Evolutionary conservation across 2,888 invertebrate genomes (phyloP), one percentile per base, ranked within the genome.

Genomic region (Candidula unifasciata): DNA sequence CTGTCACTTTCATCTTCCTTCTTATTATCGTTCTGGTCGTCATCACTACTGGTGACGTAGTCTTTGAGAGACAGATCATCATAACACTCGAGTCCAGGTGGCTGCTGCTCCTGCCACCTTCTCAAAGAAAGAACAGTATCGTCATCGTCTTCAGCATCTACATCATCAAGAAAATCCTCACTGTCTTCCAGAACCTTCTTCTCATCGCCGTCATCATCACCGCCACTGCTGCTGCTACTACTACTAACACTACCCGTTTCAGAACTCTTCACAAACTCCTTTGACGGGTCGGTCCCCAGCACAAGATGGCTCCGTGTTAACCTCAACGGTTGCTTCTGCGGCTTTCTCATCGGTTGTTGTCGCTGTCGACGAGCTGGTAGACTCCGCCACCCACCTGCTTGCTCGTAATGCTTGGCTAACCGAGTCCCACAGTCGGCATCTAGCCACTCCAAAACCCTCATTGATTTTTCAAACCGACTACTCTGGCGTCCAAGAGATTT

Each of bases 11-110:
- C 74, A 44, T 64, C 79, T 6, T 79, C 78, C 35, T 71, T n/a
- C 18, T 57, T 37, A 8, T 71, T 66, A n/a, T 80, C 74, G 5
- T 80, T 64, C 30, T 66, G 21, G 27, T 73, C n/a, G n/a, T 79
- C 79, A 3, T 85, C 85, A 52, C 79, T 79, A 33, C 79, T 79
- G 2, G 83, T 84, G 73, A 84, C 83, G n/a, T 84, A 84, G 24
- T 84, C 83, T 24, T 79, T 79, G 73, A 84, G 64, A 77, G 83
- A 84, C 8, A 84, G 27, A 8, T 79, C 79, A 44, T 84, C 83
- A 18, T 44, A n/a, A 21, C 37, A 44, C 27, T 83, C 78, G 57
- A n/a, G 30, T 24, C 60, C 57, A 54, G 30, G 54, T n/a, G 44
- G 60, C 44, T 84, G 71, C 24, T 80, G 64, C 35, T 84, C 73